Evolutionary conservation across 2,888 invertebrate species (phyloP).

Genomic region (Pandemis cinnamomeana): DNA sequence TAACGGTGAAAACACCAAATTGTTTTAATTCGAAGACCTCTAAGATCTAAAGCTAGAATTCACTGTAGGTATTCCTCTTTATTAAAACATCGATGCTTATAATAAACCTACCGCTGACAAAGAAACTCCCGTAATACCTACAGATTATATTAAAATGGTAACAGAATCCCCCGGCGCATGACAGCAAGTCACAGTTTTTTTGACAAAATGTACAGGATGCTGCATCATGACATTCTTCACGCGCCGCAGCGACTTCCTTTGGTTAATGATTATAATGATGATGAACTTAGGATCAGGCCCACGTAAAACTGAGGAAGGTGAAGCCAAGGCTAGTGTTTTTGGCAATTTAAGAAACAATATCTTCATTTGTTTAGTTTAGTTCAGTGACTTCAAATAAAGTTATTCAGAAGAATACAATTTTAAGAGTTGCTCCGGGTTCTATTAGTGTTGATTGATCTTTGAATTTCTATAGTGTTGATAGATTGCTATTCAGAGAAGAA

Average conservation of each 20-base stretch:
- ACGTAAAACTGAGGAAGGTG: slow-evolving; percentile 28
- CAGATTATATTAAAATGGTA: slow-evolving; percentile 2
- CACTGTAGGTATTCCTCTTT: too few species aligned
- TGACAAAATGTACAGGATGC: slow-evolving; percentile 76
- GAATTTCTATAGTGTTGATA: not conserved
- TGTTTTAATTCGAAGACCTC: too few species aligned
- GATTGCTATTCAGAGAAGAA: not conserved
- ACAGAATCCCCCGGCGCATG: slow-evolving; percentile 18
- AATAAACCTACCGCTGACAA: too few species aligned
- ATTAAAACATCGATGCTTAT: too few species aligned
- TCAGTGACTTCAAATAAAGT: not conserved
- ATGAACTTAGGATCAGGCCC: slow-evolving; percentile 18
- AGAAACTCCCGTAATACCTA: not conserved
- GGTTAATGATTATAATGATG: slow-evolving; percentile 51
- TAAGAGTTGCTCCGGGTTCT: not conserved
- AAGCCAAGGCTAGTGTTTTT: slow-evolving; percentile 32
- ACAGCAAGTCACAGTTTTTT: slow-evolving; percentile 35
- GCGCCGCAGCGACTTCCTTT: slow-evolving; percentile 72
- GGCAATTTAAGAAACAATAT: not conserved
- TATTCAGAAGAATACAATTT: not conserved
- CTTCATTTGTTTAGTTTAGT: not conserved
- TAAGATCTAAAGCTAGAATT: too few species aligned
- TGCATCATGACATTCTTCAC: slow-evolving; percentile 77
- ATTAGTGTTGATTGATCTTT: not conserved
- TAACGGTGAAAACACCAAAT: too few species aligned